Base-by-base conservation (phyloP, 2,113 vertebrate species). In the Peromyscus leucopus region DNA sequence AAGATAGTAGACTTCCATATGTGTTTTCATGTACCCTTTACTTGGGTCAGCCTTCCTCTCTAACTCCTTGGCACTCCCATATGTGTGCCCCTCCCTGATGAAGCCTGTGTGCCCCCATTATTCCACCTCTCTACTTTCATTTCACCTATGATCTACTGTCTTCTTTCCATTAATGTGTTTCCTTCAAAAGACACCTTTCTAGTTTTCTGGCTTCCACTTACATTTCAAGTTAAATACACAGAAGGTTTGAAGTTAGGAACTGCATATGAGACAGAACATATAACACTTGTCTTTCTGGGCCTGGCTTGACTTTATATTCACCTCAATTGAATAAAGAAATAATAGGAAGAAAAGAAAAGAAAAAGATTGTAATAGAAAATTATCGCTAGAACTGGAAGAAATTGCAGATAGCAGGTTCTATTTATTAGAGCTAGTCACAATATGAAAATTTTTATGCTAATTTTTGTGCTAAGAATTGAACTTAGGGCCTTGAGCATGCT, bases 361-460 rank as follows among this genome's bases (percentile, higher is more conserved):
- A n/a, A 96, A 39, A 93, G 11, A 92, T 84, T 95, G 97, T 95
- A 87, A 71, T 89, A 46, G 74, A 90, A 93, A 86, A 63, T 90
- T 93, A 13, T 86, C 67, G 95, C 94, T 65, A 83, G 63, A 94
- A 91, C 13, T 93, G 33, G n/a, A 91, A 83, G 26, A 69, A 94
- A 83, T 86, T 75, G 75, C 42, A 88, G 59, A 5, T 42, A 17
- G 75, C 28, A 96, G 42, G 33, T 16, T 33, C 61, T 26, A 0
- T 96, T 96, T 95, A n/a, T 94, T 90, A 6, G 31, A 91, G 39
- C 4, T 88, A 51, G n/a, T 88, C 24, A 76, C 88, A 72, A 90
- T 87, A 13, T 96, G 42, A 92, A 93, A 36, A 91, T 55, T 92
- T 86, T 51, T 36, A 59, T 84, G 93, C 83, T 67, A 31, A 91